Conservation (phyloP, 2,113 vertebrate species). For the Poicephalus meyeri region DNA sequence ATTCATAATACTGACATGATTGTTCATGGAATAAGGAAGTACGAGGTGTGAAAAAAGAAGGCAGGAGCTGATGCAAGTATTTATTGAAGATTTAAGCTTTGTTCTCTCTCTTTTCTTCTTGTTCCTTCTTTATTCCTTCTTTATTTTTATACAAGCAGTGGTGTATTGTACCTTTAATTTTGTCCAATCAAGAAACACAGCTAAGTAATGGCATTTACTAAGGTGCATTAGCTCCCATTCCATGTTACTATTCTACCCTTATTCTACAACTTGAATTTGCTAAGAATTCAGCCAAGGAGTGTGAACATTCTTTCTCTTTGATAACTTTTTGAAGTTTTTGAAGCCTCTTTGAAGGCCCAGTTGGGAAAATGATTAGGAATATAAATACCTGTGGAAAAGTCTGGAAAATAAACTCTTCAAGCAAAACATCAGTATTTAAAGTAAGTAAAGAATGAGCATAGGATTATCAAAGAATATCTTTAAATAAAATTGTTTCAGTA, state of each 20-base stretch:
- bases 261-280: background rate
- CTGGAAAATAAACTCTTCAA: background rate
- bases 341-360: background rate
- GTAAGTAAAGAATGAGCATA: background rate
- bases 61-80: background rate
- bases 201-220: background rate
- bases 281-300: background rate
- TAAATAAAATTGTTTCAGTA: background rate
- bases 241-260: background rate
- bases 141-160: background rate
- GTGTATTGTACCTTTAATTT: background rate
- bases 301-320: background rate
- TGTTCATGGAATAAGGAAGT: background rate
- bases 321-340: background rate
- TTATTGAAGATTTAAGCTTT: background rate
- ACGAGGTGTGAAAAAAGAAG: background rate
- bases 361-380: background rate
- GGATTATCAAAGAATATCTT: background rate
- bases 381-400: background rate
- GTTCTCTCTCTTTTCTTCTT: background rate
- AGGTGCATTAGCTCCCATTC: background rate
- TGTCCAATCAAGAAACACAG: background rate
- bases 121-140: background rate
- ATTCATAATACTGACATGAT: background rate
- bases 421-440: background rate